These are phyloP conservation scores for Nomada flava DNA, from an alignment of 2,888 invertebrate genomes.

Conservation along the genomic window DNA sequence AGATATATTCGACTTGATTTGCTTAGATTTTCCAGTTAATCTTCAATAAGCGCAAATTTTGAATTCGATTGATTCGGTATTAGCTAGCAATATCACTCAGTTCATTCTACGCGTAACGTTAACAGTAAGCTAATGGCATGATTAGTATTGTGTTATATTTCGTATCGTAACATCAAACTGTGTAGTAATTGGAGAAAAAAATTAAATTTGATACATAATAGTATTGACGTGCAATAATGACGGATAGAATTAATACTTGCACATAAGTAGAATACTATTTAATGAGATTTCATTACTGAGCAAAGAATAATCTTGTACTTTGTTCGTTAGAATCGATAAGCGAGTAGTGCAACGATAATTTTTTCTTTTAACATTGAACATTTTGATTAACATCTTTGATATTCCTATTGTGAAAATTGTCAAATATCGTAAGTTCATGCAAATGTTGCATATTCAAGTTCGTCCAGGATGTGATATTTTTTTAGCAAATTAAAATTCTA, in stretches of 20 bases:
- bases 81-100: not conserved
- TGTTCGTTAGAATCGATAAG: not conserved
- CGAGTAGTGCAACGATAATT: not conserved
- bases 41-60: not conserved
- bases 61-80: not conserved
- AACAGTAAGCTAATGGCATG: conserved; percentile 1
- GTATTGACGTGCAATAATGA: conserved; percentile 33
- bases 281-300: not conserved
- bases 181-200: not conserved
- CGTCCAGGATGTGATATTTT: conserved; percentile 44
- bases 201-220: conserved; percentile 2
- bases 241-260: conserved; percentile 9
- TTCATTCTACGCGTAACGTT: conserved; percentile 8
- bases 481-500: conserved; percentile 23
- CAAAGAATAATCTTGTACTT: not conserved
- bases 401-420: not conserved
- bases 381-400: not conserved
- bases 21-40: conserved; percentile 1
- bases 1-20: not conserved
- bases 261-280: conserved; percentile 13
- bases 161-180: not conserved
- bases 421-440: not conserved
- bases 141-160: not conserved
- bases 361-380: not conserved
- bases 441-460: conserved; percentile 6